phyloP scores from a whole-genome alignment of 2,888 invertebrate genomes.

The Neuroscelio doddi region DNA sequence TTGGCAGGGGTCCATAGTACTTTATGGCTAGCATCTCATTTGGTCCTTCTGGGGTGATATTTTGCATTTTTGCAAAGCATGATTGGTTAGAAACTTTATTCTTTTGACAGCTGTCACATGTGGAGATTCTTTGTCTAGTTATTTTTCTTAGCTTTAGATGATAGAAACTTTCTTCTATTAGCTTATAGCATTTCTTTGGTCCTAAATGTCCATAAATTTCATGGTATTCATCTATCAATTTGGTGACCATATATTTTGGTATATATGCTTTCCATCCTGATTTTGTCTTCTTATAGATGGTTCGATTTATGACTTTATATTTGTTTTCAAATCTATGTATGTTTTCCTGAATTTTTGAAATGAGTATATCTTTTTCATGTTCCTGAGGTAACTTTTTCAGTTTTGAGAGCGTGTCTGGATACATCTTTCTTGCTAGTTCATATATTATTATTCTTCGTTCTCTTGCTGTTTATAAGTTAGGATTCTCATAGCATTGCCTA shows the following conservation, averaged over 20 bases:
- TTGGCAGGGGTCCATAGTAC: conserved; percentile 37
- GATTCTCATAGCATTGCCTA: not conserved
- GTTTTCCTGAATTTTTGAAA: no score
- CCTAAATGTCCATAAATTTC: conserved; percentile 16
- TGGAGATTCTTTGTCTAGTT: not conserved
- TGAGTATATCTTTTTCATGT: no score
- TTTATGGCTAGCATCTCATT: conserved; percentile 32
- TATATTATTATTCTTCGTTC: conserved; percentile 3
- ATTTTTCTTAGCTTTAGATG: conserved; percentile 2
- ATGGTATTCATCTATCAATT: conserved; percentile 13
- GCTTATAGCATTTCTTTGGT: conserved; percentile 9
- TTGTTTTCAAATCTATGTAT: no score
- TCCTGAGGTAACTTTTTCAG: no score
- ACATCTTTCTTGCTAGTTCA: not conserved
- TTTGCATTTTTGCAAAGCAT: conserved; percentile 1
- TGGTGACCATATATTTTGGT: not conserved
- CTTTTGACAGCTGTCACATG: conserved; percentile 15
- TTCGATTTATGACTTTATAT: no score
- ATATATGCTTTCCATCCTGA: not conserved
- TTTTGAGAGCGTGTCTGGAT: no score
- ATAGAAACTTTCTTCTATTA: conserved; percentile 15
- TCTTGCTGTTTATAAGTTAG: no score
- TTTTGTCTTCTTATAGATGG: no score
- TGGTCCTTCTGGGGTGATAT: conserved; percentile 7
- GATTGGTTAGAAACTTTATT: conserved; percentile 16